Evolutionary conservation across 2,888 invertebrate species (phyloP).

Genomic region (Cheilosia pagana): DNA sequence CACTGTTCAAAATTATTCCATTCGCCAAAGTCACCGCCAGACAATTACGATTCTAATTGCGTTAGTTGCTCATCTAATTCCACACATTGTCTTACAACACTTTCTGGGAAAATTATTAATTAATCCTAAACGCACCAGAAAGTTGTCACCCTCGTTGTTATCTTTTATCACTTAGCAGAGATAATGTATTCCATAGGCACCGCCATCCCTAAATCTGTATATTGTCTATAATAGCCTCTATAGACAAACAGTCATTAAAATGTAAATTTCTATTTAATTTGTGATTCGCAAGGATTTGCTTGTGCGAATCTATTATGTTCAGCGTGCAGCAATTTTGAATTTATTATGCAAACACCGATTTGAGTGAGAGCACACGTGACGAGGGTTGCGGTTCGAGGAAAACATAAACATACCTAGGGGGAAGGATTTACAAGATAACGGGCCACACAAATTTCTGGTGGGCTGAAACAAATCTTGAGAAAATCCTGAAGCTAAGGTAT

Average conservation of each 20-base stretch:
- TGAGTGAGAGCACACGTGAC: not conserved
- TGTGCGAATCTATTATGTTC: not conserved
- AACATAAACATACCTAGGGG: too few relatives aligned
- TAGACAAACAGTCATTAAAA: slow-evolving; percentile 1
- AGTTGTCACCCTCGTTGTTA: not conserved
- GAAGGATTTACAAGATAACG: too few relatives aligned
- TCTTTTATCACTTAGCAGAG: not conserved
- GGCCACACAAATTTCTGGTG: too few relatives aligned
- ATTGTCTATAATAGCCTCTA: not conserved
- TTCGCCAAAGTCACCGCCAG: too few relatives aligned
- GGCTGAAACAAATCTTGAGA: too few relatives aligned
- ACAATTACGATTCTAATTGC: not conserved
- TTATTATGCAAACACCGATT: not conserved
- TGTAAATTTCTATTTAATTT: slow-evolving; percentile 2
- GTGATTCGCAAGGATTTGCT: not conserved
- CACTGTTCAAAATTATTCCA: too few relatives aligned
- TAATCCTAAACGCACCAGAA: not conserved
- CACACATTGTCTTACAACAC: not conserved
- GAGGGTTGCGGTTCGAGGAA: not conserved
- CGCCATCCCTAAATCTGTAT: not conserved
- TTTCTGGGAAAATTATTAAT: not conserved
- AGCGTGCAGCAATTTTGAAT: not conserved
- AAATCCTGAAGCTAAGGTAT: not conserved
- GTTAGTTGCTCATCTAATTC: not conserved
- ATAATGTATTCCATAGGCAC: not conserved